phyloP scores from a whole-genome alignment of 2,797 vertebrate species.

The Phoeniculus purpureus region DNA sequence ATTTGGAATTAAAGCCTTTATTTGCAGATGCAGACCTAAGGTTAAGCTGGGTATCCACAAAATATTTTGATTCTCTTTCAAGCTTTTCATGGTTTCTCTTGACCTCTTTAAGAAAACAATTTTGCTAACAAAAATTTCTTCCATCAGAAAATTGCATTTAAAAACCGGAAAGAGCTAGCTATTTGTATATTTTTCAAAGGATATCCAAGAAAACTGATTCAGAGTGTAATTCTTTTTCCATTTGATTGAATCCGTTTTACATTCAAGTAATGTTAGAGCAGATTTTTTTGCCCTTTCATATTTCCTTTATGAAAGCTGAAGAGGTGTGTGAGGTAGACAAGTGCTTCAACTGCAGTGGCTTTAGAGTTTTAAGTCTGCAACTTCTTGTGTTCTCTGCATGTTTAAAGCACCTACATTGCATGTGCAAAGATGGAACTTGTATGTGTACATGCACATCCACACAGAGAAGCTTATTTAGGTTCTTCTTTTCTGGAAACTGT shows the following conservation, averaged over 20 bases:
- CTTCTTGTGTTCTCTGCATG: neutral
- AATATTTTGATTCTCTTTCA: neutral
- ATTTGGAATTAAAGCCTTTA: neutral
- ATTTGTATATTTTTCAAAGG: neutral
- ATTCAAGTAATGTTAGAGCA: neutral
- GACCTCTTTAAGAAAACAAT: neutral
- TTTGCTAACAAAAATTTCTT: neutral
- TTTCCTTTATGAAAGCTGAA: neutral
- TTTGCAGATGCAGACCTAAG: neutral
- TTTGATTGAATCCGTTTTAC: neutral
- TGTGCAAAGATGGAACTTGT: accelerated
- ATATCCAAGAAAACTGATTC: neutral
- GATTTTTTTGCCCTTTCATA: neutral
- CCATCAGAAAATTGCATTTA: neutral
- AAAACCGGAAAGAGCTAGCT: neutral
- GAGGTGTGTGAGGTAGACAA: neutral
- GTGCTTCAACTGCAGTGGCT: neutral
- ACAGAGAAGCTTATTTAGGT: neutral
- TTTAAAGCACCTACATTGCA: neutral
- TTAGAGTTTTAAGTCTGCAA: neutral
- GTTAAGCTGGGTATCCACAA: neutral
- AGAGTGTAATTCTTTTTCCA: neutral
- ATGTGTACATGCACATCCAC: accelerated
- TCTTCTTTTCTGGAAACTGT: neutral
- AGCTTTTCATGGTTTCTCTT: neutral